A percentile compares a stretch with the other conserved stretches of the same genome.
phyloP scores from a whole-genome alignment of 2,888 invertebrate genomes.

The Pachymerium ferrugineum region DNA sequence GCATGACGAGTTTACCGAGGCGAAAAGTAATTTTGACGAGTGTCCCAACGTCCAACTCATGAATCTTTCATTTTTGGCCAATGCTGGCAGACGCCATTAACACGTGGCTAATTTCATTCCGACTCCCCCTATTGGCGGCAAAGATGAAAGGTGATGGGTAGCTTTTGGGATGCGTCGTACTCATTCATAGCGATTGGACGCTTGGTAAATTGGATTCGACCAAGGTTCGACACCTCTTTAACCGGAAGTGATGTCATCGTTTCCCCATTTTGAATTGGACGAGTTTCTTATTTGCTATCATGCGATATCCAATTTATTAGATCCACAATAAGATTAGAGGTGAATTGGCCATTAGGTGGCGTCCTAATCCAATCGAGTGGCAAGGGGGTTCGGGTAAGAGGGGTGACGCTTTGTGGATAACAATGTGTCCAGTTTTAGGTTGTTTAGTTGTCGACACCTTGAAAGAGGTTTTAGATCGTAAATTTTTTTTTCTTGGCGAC shows the following conservation, averaged over 20 bases:
- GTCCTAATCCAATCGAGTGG: constrained; percentile 35
- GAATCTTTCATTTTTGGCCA: constrained; percentile 15
- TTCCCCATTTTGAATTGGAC: too few species aligned
- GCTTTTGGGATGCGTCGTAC: background rate
- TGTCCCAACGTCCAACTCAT: background rate
- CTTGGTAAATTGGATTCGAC: background rate
- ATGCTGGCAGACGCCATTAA: constrained; percentile 25
- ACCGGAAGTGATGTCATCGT: background rate
- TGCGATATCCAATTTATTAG: constrained; percentile 37
- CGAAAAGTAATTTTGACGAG: constrained; percentile 1
- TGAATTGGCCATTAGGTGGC: constrained; percentile 36
- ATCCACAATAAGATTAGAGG: constrained; percentile 37
- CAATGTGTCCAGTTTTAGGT: constrained; percentile 20
- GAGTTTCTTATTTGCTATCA: constrained; percentile 35
- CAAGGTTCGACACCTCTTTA: background rate
- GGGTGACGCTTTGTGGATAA: background rate
- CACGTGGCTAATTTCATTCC: constrained; percentile 31
- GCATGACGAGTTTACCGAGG: background rate
- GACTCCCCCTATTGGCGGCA: background rate
- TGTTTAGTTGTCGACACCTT: background rate
- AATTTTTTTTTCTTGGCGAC: background rate
- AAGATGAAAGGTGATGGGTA: constrained; percentile 28
- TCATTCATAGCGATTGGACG: background rate
- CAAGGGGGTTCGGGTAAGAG: background rate
- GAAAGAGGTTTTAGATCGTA: background rate